Base-by-base conservation (phyloP, 2,113 vertebrate genomes). In the Isichthys henryi region DNA sequence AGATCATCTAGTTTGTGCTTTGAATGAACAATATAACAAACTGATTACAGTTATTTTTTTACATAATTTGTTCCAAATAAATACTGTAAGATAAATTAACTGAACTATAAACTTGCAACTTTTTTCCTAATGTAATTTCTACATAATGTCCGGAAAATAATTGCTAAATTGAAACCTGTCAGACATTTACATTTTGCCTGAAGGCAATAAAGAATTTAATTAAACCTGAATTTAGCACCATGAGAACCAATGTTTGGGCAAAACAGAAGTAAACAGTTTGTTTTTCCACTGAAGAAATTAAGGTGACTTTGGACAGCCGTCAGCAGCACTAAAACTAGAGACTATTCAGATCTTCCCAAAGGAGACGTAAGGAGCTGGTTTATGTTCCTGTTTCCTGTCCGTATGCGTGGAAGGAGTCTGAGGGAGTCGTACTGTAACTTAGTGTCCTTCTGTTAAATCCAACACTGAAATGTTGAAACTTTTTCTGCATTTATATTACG, bases 261-360 rank as follows among this genome's bases (percentile, higher is more conserved):
- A 80, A 80, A 80, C 74, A 80, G 35, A 43, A 43, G 74, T 80
- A 80, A 43, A 80, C 74, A 80, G 74, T 80, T 80, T 80, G 74
- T 80, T 80, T 80, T 80, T 80, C 74, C 74, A 80, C 74, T 80
- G 74, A 80, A 80, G 74, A 80, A 80, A 39, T 80, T 19, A 84
- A 84, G 82, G 82, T 84, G 82, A 84, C 45, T 84, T 84, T 46
- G 19, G 45, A 23, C 39, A 84, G 23, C 82, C 23, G 19, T 84
- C 82, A 84, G 45, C 82, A 11, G 82, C 45, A 84, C 82, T 23
- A 48, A 84, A 84, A 84, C 82, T 46, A 84, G 82, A 84, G 19
- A 46, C 23, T 83, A 84, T 46, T 84, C 82, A 46, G 39, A 84
- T 84, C 43, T 84, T 46, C 39, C 43, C 45, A 84, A 84, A 43